Conservation (phyloP, 2,113 vertebrate genomes). For the Calyptommatus sinebrachiatus region DNA sequence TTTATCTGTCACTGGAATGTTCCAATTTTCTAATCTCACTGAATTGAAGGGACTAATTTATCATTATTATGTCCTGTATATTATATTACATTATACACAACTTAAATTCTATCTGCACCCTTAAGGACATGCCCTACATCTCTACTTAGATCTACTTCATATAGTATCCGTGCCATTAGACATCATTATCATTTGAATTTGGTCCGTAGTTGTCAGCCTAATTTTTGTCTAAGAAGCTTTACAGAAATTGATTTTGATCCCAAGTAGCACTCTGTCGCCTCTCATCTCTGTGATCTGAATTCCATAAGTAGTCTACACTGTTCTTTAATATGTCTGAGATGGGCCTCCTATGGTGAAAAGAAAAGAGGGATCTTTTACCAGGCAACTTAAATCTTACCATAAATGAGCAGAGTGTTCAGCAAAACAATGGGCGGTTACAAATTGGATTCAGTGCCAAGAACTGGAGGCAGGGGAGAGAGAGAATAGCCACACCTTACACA, state of each 20-base stretch:
- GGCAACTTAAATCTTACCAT: background rate
- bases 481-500: background rate
- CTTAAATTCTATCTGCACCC: background rate
- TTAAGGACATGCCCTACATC: background rate
- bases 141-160: background rate
- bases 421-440: background rate
- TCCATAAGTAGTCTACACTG: background rate
- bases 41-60: background rate
- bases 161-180: background rate
- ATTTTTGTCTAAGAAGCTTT: conserved; percentile 22
- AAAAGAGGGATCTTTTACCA: background rate
- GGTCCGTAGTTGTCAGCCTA: background rate
- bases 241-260: background rate
- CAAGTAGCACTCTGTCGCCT: conserved; percentile 23
- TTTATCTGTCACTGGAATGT: background rate
- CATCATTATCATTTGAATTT: background rate
- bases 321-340: background rate
- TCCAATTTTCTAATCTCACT: background rate
- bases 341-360: background rate
- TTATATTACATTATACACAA: background rate
- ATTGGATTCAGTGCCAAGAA: background rate
- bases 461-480: background rate
- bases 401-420: background rate
- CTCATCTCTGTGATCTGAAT: background rate
- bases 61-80: background rate